Conservation (phyloP, 2,888 invertebrate genomes). For the Pandemis corylana region DNA sequence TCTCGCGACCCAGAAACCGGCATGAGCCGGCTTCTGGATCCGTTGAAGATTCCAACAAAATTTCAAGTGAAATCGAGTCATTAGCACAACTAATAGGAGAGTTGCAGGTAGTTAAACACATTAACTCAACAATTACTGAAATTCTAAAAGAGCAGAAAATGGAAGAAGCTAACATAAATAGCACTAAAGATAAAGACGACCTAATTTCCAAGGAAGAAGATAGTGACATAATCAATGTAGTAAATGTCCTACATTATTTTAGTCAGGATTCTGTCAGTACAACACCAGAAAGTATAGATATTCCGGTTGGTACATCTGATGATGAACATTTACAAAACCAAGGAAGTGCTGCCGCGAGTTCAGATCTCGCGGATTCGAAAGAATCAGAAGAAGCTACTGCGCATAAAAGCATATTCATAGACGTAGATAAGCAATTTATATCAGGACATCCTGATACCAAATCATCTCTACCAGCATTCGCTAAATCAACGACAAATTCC, state of each 20-base stretch:
- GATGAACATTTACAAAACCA: background rate
- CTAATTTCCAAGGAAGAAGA: background rate
- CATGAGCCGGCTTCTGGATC: background rate
- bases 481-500: background rate
- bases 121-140: background rate
- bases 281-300: conserved; percentile 3
- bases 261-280: background rate
- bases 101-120: background rate
- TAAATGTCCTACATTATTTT: background rate
- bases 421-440: background rate
- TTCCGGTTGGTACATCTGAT: background rate
- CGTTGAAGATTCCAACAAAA: background rate
- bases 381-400: background rate
- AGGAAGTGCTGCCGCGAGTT: background rate
- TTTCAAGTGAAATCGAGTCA: background rate
- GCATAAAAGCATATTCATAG: background rate
- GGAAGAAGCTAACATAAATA: background rate
- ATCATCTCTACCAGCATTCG: background rate
- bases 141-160: background rate
- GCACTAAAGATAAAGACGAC: background rate
- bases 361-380: background rate
- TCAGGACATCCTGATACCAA: background rate
- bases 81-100: conserved; percentile 5
- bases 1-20: background rate
- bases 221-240: background rate